phyloP scores from a whole-genome alignment of 2,888 invertebrate genomes.

The Drepanosiphum platanoidis region DNA sequence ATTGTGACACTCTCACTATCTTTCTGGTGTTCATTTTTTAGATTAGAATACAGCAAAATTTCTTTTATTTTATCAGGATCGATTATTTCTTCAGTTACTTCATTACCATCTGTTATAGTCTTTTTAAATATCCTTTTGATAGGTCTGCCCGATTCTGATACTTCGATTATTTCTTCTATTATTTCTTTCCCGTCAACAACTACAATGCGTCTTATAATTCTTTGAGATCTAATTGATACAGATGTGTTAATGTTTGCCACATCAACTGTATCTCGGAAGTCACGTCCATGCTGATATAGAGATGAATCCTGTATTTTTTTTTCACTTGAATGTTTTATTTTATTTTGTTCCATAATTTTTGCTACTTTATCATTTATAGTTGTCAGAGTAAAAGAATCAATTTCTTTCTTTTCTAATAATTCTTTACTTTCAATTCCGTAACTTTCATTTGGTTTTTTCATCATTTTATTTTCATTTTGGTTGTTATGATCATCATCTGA shows the following conservation, averaged over 20 bases:
- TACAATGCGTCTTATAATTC: not conserved
- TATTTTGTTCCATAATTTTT: conserved; percentile 30
- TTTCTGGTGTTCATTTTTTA: not conserved
- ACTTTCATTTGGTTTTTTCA: too few relatives aligned
- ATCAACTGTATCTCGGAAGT: not conserved
- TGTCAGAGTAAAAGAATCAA: not conserved
- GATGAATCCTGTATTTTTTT: not conserved
- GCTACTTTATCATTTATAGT: conserved; percentile 38
- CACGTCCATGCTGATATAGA: not conserved
- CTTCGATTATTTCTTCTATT: conserved; percentile 7
- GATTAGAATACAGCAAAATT: not conserved
- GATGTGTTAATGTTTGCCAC: not conserved
- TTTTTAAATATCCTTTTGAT: conserved; percentile 4
- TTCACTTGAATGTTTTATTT: conserved; percentile 12
- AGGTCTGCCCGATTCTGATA: not conserved
- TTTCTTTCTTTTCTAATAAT: not conserved
- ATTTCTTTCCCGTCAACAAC: conserved; percentile 8
- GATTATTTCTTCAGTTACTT: not conserved
- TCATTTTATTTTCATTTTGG: not conserved
- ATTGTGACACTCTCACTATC: not conserved
- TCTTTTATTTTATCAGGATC: not conserved
- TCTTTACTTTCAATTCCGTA: not conserved
- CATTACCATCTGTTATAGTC: conserved; percentile 7
- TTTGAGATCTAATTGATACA: not conserved
- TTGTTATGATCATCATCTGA: not conserved